Evolutionary conservation across 2,797 vertebrate genomes (phyloP), one percentile per base, ranked within the genome.

Genomic region (Urophycis tenuis): DNA sequence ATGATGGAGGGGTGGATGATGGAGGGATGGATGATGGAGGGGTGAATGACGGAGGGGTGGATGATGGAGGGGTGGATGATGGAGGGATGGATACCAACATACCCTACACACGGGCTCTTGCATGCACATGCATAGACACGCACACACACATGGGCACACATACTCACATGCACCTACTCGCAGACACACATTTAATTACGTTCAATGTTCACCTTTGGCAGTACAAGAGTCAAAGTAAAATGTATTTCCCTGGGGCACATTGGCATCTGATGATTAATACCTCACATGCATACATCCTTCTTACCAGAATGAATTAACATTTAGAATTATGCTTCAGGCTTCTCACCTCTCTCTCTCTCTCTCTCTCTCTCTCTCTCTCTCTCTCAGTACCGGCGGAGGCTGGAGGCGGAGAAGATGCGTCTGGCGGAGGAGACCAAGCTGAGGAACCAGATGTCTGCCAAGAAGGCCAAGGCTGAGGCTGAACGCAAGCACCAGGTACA

Each of bases 381-480:
- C 9, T 2, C 0, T 25, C 81, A 99, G 97, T 98, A 99, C 76
- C 92, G 88, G 64, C 82, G 96, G 45, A 92, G 96, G 1, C 89
- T 98, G 75, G 97, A 99, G 85, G 97, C 96, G 0, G 96, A 99
- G 90, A 98, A 95, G 81, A 91, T 98, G 91, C 94, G 97, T 0
- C 87, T 98, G 85, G 95, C 96, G 0, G 97, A 99, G 83, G 97
- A 98, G 78, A 87, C 95, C 80, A 94, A 94, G 25, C 92, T 99
- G 74, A 92, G 95, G 85, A 98, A 98, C 85, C 96, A 98, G 90
- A 99, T 99, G 97, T 97, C 96, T 0, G 96, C 95, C 2, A 98
- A 96, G 91, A 95, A 90, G 84, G 97, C 97, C 45, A 99, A 98
- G 88, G 95, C 95, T 1, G 96, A 98, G 87, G 97, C 97, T 0